phyloP scores from a whole-genome alignment of 2,113 vertebrate species.

The Dissostichus mawsoni region DNA sequence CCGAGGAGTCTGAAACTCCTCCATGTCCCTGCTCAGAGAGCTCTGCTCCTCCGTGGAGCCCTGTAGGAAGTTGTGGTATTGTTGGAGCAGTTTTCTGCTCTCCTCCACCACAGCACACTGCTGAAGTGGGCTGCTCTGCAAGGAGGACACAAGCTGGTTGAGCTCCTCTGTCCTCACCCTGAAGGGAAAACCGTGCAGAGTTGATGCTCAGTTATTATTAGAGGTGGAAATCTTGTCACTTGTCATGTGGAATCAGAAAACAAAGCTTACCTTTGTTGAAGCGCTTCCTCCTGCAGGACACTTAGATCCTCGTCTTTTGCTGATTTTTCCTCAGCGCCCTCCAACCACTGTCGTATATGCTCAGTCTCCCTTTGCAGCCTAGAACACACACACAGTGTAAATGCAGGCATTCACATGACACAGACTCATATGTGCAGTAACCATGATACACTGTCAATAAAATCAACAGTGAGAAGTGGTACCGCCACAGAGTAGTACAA shows the following conservation, averaged over 20 bases:
- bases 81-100: conserved; percentile 46
- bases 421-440: neutral
- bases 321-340: conserved; percentile 36
- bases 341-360: conserved; percentile 44
- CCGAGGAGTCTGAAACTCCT: conserved; percentile 4
- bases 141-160: conserved; percentile 36
- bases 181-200: neutral
- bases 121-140: conserved; percentile 49
- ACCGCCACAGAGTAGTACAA: no score
- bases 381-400: conserved; percentile 14
- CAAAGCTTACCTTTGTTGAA: conserved; percentile 50
- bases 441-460: no score
- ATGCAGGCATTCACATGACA: neutral
- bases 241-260: no score
- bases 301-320: neutral
- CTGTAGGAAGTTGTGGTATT: conserved; percentile 22
- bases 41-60: neutral
- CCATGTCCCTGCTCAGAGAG: neutral
- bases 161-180: conserved; percentile 50
- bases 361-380: conserved; percentile 61
- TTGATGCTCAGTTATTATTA: neutral
- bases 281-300: conserved; percentile 39
- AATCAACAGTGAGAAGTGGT: no score
- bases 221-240: neutral
- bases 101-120: conserved; percentile 23